Base-by-base conservation (phyloP, 2,113 vertebrate genomes). In the Macrotus californicus region DNA sequence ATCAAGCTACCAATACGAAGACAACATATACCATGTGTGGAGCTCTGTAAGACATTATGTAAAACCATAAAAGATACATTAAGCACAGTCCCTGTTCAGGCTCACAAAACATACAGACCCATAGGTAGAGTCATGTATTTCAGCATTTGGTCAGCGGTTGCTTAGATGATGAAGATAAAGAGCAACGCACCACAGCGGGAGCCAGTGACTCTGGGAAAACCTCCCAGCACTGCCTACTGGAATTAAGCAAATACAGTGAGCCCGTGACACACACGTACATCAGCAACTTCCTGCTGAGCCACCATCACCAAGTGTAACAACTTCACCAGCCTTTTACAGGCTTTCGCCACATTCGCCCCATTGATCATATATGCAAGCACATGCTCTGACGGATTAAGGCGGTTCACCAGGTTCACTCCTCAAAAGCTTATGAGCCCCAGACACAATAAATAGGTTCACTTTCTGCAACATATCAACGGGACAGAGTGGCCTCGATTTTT, bases 1-100 rank as follows among this genome's bases (percentile, higher is more conserved):
- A 91, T 79, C 89, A 93, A 89, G 54, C 67, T 86, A 85, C 76
- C 70, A 84, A 70, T 52, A 88, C n/a, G 61, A 89, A 96, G 79
- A 83, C 14, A 94, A 67, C 43, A 70, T 15, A 79, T 19, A 34
- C 43, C 96, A 87, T 34, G 61, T 91, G 91, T 52, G 12, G 64
- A 91, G 77, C 36, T 77, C 61, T 83, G 73, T 72, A 85, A 95
- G 82, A 91, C 59, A 59, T 34, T 46, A 59, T 76, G 54, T 50
- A 89, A 76, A 94, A 90, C 22, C 87, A 70, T 80, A 48, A 76
- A 73, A 88, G 72, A 34, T 29, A 7, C n/a, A 66, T 67, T 76
- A 93, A 90, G 39, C 48, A 52, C 16, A 59, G 52, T 6, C 16
- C 19, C 21, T 69, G 59, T 14, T 11, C 36, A 80, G 54, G 43